These are phyloP conservation scores for Drosophila parthenogenetica DNA, from an alignment of 2,888 invertebrate genomes.

Conservation along the genomic window DNA sequence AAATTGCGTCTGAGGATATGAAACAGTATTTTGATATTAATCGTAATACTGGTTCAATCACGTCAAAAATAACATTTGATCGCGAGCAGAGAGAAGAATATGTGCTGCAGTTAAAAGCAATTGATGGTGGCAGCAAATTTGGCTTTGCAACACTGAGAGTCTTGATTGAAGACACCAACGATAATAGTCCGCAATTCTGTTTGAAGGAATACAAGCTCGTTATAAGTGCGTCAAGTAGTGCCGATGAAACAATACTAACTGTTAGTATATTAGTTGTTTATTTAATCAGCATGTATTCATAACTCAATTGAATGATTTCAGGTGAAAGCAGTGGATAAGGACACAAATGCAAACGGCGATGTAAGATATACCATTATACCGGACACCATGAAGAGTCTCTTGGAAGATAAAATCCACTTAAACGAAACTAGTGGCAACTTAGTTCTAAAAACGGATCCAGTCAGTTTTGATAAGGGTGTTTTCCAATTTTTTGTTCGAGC, in stretches of 20 bases:
- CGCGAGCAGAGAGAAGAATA: slow-evolving; percentile 89
- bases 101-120: slow-evolving; percentile 92
- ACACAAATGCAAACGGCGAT: slow-evolving; percentile 90
- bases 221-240: slow-evolving; percentile 87
- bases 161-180: slow-evolving; percentile 93
- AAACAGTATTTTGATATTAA: slow-evolving; percentile 91
- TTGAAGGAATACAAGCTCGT: slow-evolving; percentile 92
- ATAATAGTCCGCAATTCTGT: slow-evolving; percentile 92
- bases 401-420: slow-evolving; percentile 90
- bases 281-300: not conserved
- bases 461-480: slow-evolving; percentile 87
- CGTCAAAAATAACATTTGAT: slow-evolving; percentile 90
- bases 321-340: slow-evolving; percentile 91
- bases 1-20: slow-evolving; percentile 90
- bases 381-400: slow-evolving; percentile 88
- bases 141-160: slow-evolving; percentile 92
- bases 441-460: slow-evolving; percentile 27
- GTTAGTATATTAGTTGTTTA: slow-evolving; percentile 82
- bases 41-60: slow-evolving; percentile 89
- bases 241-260: slow-evolving; percentile 87
- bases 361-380: slow-evolving; percentile 91
- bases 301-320: slow-evolving; percentile 62
- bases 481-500: slow-evolving; percentile 96
- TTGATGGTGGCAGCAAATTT: slow-evolving; percentile 92
- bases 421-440: slow-evolving; percentile 86